Conservation (phyloP, 2,113 vertebrate genomes). For the Sterna hirundo region DNA sequence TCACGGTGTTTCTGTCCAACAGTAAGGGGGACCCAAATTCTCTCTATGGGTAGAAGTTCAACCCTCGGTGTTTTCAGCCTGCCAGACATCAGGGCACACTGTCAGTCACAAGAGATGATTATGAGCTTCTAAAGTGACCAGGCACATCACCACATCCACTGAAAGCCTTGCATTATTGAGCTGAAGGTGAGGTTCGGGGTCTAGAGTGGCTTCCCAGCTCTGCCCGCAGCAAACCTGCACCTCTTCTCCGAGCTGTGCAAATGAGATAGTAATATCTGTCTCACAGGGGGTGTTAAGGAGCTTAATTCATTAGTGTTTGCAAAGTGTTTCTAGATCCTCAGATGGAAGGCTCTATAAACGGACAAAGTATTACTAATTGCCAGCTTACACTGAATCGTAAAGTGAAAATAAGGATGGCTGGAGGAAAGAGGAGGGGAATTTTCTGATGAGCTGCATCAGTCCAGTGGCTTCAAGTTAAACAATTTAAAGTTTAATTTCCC, state of each 20-base stretch:
- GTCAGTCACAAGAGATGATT: neutral
- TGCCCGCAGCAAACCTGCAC: neutral
- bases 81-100: neutral
- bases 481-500: neutral
- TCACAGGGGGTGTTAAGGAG: conserved; percentile 49
- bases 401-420: neutral
- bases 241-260: neutral
- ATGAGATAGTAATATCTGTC: conserved; percentile 46
- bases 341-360: conserved; percentile 47
- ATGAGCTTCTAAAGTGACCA: neutral
- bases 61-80: neutral
- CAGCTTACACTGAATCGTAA: neutral
- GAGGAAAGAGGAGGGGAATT: neutral
- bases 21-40: neutral
- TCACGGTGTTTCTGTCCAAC: neutral
- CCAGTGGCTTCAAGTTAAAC: neutral
- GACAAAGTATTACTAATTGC: conserved; percentile 48
- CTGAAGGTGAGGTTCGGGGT: neutral
- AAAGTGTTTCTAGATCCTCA: conserved; percentile 53
- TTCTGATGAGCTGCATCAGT: neutral
- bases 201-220: neutral
- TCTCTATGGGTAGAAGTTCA: neutral
- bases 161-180: neutral
- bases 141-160: neutral
- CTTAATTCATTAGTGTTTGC: conserved; percentile 63